These are phyloP conservation scores for Melanotaenia trifasciata DNA, from an alignment of 2,797 vertebrate species.

Conservation along the genomic window DNA sequence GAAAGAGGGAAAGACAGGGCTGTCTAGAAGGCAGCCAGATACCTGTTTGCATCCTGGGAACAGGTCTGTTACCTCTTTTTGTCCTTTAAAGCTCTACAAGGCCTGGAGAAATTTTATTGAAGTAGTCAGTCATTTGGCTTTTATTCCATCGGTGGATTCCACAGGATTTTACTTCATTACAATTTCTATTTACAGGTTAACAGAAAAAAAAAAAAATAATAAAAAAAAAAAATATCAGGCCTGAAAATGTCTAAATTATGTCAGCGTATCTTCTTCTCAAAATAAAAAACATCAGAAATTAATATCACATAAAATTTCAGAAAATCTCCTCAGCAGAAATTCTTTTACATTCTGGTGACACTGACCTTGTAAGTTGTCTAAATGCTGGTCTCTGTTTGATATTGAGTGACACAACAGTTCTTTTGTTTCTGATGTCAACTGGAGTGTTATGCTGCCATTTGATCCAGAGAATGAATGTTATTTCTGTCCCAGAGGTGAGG, in stretches of 20 bases:
- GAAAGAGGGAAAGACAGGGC: slow-evolving; percentile 42
- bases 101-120: slow-evolving; percentile 78
- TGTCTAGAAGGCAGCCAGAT: slow-evolving; percentile 71
- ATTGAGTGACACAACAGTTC: slow-evolving; percentile 73
- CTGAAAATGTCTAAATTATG: background rate
- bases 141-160: slow-evolving; percentile 75
- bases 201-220: slow-evolving; percentile 38
- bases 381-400: slow-evolving; percentile 60
- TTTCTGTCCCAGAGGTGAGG: slow-evolving; percentile 67
- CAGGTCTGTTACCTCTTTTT: slow-evolving; percentile 70
- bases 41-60: slow-evolving; percentile 73
- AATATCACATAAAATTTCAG: background rate
- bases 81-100: slow-evolving; percentile 77
- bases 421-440: slow-evolving; percentile 70
- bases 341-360: slow-evolving; percentile 30
- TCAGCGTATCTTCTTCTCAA: background rate
- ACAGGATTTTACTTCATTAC: slow-evolving; percentile 65
- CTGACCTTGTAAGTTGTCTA: slow-evolving; percentile 44
- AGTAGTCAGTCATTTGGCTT: slow-evolving; percentile 75
- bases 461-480: slow-evolving; percentile 77
- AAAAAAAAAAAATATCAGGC: background rate
- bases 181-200: slow-evolving; percentile 68
- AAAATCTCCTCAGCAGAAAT: background rate
- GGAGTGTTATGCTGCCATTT: slow-evolving; percentile 71
- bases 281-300: background rate